Evolutionary conservation across 2,797 vertebrate genomes (phyloP).

Genomic region (Helarctos malayanus): DNA sequence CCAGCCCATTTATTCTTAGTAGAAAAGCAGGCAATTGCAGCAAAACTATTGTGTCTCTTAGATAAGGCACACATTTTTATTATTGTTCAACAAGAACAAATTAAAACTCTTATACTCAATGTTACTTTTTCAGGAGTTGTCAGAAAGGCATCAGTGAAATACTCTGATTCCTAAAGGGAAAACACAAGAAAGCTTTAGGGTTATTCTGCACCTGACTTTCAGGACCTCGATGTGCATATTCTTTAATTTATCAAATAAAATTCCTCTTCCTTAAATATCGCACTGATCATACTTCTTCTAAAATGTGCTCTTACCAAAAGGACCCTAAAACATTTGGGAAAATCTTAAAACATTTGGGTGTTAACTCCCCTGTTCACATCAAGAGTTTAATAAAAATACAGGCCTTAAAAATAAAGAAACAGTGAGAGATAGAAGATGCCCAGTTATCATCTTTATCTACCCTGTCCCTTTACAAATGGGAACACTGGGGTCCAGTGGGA

Average conservation of each 20-base stretch:
- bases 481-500: background rate
- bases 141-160: constrained; percentile 48
- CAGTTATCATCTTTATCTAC: background rate
- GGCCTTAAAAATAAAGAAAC: background rate
- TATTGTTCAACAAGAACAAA: constrained; percentile 35
- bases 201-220: constrained; percentile 49
- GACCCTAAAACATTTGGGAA: background rate
- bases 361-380: background rate
- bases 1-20: constrained; percentile 13
- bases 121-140: background rate
- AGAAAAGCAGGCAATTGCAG: constrained; percentile 46
- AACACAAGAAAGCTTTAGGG: background rate
- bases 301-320: background rate
- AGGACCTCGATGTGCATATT: constrained; percentile 2
- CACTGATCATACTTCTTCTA: background rate
- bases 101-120: constrained; percentile 4
- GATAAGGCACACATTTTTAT: background rate
- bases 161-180: constrained; percentile 51
- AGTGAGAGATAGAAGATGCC: background rate
- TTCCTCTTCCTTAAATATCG: constrained; percentile 43
- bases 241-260: constrained; percentile 53
- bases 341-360: background rate
- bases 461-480: background rate
- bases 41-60: constrained; percentile 33
- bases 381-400: constrained; percentile 36